Base-by-base conservation (phyloP, 1,140 invertebrate species). In the Lepidurus arcticus region DNA sequence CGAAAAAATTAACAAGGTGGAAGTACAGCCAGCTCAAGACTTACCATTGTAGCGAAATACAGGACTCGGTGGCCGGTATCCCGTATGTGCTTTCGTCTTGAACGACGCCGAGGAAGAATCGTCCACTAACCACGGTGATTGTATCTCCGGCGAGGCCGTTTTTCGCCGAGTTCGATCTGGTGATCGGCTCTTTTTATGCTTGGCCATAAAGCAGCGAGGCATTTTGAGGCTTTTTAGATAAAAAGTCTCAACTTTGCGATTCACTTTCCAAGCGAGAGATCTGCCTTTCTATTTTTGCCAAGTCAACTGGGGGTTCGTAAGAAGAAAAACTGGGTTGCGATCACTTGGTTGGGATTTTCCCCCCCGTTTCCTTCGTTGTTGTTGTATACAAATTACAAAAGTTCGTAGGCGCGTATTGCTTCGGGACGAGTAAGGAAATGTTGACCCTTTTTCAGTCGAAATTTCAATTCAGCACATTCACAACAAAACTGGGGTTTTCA, bases 151-250 rank as follows among this genome's bases (percentile, higher is more conserved):
- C 21, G 76, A 42, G 16, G 76, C 44, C 21, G 44, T 26, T 53
- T 76, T 42, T 45, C 75, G 75, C 21, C 75, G 43, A 45, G 47
- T 21, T 76, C 75, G 75, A 76, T 76, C 75, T 11, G 43, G 43
- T 42, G 75, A 76, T 44, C 75, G 34, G 43, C 43, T 74, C 73
- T 74, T 42, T 26, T 78, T 73, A 16, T 78, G 74, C 10, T 78
- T 78, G 16, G 78, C 65, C 78, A 78, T 78, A 47, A 78, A 78
- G 34, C 78, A 78, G 43, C 78, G 78, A 45, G 78, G 78, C 78
- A 78, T 78, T 73, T 78, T 78, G 16, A 65, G 53, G 53, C 53
- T 65, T 16, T 21, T 65, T 65, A 0, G 5, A 11, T 21, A 6
- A 9, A 16, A 65, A 65, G 6, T 65, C 53, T 9, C 21, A 65